These are phyloP conservation scores for Molossus molossus DNA, from an alignment of 2,797 vertebrate genomes.

Conservation along the genomic window DNA sequence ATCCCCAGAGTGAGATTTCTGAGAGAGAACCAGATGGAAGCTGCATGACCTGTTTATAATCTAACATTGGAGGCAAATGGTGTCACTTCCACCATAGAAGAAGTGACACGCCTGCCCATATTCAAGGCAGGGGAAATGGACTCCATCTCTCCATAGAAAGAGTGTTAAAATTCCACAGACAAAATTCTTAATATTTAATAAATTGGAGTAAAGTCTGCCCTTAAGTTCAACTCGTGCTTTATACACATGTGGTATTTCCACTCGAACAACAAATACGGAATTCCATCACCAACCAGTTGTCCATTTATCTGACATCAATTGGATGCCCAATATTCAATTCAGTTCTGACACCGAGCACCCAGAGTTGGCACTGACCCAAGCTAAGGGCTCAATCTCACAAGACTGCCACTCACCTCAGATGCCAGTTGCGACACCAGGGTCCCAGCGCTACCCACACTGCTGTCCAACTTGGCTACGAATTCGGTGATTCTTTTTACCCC, in stretches of 20 bases:
- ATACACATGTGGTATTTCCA: neutral
- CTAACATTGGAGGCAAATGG: neutral
- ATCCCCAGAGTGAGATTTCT: neutral
- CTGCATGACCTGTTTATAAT: neutral
- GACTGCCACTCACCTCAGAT: neutral
- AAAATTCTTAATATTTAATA: neutral
- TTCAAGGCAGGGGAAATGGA: neutral
- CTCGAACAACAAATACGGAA: neutral
- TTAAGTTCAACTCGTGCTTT: neutral
- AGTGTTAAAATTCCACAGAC: neutral
- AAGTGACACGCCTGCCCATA: neutral
- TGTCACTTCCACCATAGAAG: neutral
- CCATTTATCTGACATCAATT: neutral
- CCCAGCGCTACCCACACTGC: neutral
- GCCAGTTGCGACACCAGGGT: neutral
- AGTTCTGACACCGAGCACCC: neutral
- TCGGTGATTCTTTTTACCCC: neutral
- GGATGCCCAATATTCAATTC: neutral
- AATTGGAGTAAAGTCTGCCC: neutral
- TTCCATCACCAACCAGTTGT: neutral
- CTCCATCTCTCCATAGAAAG: neutral
- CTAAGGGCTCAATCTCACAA: neutral
- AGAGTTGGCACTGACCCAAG: neutral
- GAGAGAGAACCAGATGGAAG: neutral
- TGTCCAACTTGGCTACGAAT: neutral